A percentile compares a stretch with the other conserved stretches of the same genome.
phyloP scores from a whole-genome alignment of 2,888 invertebrate genomes.

The Yponomeuta plumbellus region DNA sequence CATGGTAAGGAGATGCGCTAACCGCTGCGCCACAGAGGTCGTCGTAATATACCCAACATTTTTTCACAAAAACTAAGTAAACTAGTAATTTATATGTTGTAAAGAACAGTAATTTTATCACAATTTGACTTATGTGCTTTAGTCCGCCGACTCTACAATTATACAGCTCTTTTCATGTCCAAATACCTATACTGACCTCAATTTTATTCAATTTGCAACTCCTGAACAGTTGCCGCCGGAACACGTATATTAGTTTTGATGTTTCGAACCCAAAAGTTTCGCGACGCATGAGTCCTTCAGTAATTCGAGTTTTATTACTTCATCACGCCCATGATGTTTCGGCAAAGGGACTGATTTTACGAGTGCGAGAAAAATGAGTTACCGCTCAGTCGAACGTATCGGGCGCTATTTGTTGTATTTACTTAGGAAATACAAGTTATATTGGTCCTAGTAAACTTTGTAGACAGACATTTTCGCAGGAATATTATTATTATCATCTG shows the following conservation, averaged over 20 bases:
- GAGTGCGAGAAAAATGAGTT: not conserved
- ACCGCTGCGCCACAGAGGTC: too few relatives aligned
- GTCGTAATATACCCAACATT: too few relatives aligned
- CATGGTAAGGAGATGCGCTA: too few relatives aligned
- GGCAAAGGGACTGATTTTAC: conserved; percentile 41
- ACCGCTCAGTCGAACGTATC: not conserved
- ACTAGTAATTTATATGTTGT: too few relatives aligned
- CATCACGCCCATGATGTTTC: conserved; percentile 30
- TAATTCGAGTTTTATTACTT: conserved; percentile 72
- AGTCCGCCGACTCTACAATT: too few relatives aligned
- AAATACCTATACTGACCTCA: conserved; percentile 44
- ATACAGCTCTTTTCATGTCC: not conserved
- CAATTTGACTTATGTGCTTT: too few relatives aligned
- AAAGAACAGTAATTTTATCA: too few relatives aligned
- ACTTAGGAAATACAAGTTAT: not conserved
- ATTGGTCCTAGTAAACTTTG: not conserved
- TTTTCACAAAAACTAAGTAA: too few relatives aligned
- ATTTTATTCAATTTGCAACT: conserved; percentile 72
- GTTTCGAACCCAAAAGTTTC: conserved; percentile 66
- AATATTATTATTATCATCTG: not conserved
- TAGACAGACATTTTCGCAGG: not conserved
- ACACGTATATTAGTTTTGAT: conserved; percentile 14
- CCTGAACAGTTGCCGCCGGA: not conserved
- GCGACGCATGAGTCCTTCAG: conserved; percentile 67
- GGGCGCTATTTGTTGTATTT: not conserved